Base-by-base conservation (phyloP, 2,888 invertebrate species). In the Calameuta idolon region DNA sequence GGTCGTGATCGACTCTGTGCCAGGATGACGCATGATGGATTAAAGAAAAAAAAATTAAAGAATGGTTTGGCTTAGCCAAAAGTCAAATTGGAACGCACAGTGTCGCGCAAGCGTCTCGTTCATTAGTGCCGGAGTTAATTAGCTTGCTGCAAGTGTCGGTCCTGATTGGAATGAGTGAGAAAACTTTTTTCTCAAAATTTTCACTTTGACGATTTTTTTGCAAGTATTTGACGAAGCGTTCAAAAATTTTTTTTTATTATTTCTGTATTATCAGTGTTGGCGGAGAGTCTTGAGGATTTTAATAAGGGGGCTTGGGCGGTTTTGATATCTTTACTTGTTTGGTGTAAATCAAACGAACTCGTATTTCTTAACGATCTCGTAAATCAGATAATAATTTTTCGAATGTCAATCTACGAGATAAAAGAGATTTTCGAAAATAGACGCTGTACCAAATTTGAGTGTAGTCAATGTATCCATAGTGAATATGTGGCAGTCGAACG, bases 31-130 rank as follows among this genome's bases (percentile, higher is more conserved):
- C 71, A 34, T 34, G 15, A 71, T 34, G 12, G 71, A 71, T 34
- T 31, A 1, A 71, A 31, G 15, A 31, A 12, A 55, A 34, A 69
- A 69, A 69, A 69, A 69, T 33, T 30, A 33, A 34, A 71, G 71
- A 83, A 83, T 81, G 76, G 35, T 73, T 81, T 74, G 69, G 78
- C 75, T 79, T 74, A 74, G 84, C 84, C 87, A 84, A 85, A 80
- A 81, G 82, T 82, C 83, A 82, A 86, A 84, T 83, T 82, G 82
- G 81, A 84, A 81, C 84, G 80, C 77, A 77, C 83, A 85, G 85
- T 86, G 79, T 81, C 76, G 75, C 79, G 71, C 78, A 84, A 85
- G 85, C 85, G 80, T 55, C 79, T 81, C 78, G 83, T 81, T 84
- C 84, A 83, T 85, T 82, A 82, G 83, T 78, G 79, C 79, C 81